Conservation (phyloP, 2,113 vertebrate genomes). For the Junco hyemalis region DNA sequence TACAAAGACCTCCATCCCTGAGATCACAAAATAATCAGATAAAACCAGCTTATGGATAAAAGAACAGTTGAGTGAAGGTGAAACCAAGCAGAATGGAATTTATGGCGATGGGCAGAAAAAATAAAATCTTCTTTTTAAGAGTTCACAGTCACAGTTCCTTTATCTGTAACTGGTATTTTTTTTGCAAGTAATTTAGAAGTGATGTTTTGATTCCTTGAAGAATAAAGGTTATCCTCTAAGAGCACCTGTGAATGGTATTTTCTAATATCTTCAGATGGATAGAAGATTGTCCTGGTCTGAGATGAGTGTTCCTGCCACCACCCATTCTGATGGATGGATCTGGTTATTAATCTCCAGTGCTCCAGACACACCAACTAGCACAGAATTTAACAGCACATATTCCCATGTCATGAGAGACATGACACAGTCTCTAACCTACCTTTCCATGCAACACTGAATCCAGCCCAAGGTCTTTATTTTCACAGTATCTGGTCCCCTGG, state of each 20-base stretch:
- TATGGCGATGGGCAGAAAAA: background rate
- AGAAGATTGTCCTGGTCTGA: background rate
- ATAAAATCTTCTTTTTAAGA: background rate
- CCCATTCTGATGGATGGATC: background rate
- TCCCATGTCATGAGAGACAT: background rate
- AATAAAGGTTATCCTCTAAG: background rate
- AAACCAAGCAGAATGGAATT: background rate
- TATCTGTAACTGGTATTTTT: background rate
- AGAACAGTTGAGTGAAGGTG: background rate
- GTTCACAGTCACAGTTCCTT: background rate
- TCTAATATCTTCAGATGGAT: background rate
- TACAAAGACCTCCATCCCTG: background rate
- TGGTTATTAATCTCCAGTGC: background rate
- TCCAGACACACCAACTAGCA: background rate
- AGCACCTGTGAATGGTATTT: background rate
- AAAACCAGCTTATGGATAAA: background rate
- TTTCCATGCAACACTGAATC: background rate
- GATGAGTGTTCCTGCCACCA: background rate
- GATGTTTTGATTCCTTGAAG: background rate
- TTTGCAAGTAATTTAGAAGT: background rate
- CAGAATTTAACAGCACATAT: background rate
- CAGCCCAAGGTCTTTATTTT: background rate
- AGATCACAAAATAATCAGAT: background rate
- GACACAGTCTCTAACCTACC: background rate
- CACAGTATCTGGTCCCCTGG: background rate